A percentile compares a stretch with the other conserved stretches of the same genome.
These are phyloP conservation scores for Caracal caracal DNA, from an alignment of 2,113 vertebrate genomes.

Conservation along the genomic window DNA sequence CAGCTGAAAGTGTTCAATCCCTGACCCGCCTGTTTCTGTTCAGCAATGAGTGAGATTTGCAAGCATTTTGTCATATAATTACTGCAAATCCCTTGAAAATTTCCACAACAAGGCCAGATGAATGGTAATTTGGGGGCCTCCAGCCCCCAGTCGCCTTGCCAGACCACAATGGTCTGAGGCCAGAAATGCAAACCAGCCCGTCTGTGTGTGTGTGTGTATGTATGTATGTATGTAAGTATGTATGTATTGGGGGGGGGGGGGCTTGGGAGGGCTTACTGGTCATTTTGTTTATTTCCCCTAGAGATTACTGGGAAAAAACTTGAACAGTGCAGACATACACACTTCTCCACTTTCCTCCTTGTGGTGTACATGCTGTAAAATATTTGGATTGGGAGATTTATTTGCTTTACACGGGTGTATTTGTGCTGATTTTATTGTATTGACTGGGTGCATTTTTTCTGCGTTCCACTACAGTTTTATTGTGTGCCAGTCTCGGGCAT, in stretches of 20 bases:
- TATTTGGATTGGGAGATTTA: constrained; percentile 88
- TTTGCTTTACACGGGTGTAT: constrained; percentile 86
- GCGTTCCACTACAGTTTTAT: constrained; percentile 87
- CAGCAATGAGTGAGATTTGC: constrained; percentile 96
- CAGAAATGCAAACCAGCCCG: constrained; percentile 83
- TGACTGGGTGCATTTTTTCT: constrained; percentile 86
- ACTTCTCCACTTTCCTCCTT: constrained; percentile 57
- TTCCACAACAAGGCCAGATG: constrained; percentile 92
- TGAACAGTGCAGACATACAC: neutral
- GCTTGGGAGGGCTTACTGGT: neutral
- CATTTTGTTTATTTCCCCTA: constrained; percentile 74
- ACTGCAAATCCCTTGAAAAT: constrained; percentile 99
- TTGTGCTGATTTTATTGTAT: constrained; percentile 89
- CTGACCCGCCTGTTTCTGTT: constrained; percentile 98
- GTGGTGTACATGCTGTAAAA: constrained; percentile 75
- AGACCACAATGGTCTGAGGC: constrained; percentile 70
- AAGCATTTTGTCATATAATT: constrained; percentile 99
- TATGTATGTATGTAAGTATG: neutral
- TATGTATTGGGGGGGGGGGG: neutral
- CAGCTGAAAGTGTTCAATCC: constrained; percentile 96
- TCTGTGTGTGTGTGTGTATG: neutral
- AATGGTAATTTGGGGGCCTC: constrained; percentile 93
- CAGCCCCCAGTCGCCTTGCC: constrained; percentile 83
- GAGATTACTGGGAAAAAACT: constrained; percentile 79
- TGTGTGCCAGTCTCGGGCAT: constrained; percentile 86